Evolutionary conservation across 2,113 vertebrate genomes (phyloP), one percentile per base, ranked within the genome.

Genomic region (Elgaria multicarinata): DNA sequence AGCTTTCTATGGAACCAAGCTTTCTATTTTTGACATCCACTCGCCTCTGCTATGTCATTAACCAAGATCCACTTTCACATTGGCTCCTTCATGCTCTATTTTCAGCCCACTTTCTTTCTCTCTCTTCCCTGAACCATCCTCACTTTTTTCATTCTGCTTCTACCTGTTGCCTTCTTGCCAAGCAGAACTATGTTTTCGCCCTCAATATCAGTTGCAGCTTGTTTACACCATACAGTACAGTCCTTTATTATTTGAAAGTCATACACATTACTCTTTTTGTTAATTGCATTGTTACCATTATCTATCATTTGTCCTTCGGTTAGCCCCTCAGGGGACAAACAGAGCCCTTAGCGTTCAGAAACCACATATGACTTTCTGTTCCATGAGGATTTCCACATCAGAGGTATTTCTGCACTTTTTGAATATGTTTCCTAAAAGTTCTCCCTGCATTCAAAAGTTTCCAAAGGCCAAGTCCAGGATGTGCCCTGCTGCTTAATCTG

Each of bases 201-300:
- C 78, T 9, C 64, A 6, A 69, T 22, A 3, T 2, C 58, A 87
- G 74, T 79, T 62, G 82, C 69, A 66, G 18, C 74, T 6, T 77
- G 3, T 5, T 74, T 53, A 8, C 72, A 9, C 36, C 89, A 75
- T 66, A 66, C 8, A 26, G 13, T 46, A 81, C 80, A 76, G 36
- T 90, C 39, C 12, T 79, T 87, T 87, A 86, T 86, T 91, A 79
- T 83, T 31, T 85, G 77, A 90, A 75, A 83, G 33, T 89, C 78
- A 74, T 10, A 18, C 36, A 5, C 13, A n/a, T 2, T 77, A 39
- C 2, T 24, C 6, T 64, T 39, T 4, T 79, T 33, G 6, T 85
- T 85, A 12, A 44, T 85, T 2, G 83, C 33, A 1, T 26, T 22
- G 20, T 26, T n/a, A 4, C 33, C 16, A 46, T n/a, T 55, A 24